A percentile compares a stretch with the other conserved stretches of the same genome.
Evolutionary conservation across 37 sponge, comb jelly and placozoan genomes (phyloP).

Genomic region (Bolinopsis microptera): DNA sequence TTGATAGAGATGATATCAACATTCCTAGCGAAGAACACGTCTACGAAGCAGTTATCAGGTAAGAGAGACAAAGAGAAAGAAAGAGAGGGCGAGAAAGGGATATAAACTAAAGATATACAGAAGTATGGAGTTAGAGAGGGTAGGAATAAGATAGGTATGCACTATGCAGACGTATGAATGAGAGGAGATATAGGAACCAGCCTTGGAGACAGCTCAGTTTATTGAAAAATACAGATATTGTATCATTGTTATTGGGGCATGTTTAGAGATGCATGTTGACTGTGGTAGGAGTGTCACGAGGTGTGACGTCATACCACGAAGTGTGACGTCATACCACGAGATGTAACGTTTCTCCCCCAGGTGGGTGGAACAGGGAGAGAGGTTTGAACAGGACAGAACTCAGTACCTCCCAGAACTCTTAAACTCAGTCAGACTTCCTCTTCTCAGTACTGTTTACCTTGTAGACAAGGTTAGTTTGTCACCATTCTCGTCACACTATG

Average conservation of each 20-base stretch:
- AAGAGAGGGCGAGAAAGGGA: neutral
- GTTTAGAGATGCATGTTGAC: too few relatives aligned
- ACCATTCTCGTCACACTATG: too few relatives aligned
- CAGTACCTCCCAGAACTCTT: slow-evolving; percentile 77
- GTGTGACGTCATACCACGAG: neutral
- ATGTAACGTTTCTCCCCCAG: slow-evolving; percentile 72
- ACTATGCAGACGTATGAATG: too few relatives aligned
- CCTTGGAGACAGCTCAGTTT: too few relatives aligned
- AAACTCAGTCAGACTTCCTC: slow-evolving; percentile 77
- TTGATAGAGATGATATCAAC: slow-evolving; percentile 77
- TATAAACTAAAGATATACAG: too few relatives aligned
- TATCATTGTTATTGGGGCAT: too few relatives aligned
- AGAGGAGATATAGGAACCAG: too few relatives aligned
- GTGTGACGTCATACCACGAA: neutral
- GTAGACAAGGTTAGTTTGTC: slow-evolving; percentile 82
- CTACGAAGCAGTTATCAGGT: slow-evolving; percentile 81
- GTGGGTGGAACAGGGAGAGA: slow-evolving; percentile 33
- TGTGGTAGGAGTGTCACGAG: neutral
- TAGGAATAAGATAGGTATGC: neutral
- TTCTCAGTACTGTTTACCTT: slow-evolving; percentile 79
- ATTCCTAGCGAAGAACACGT: slow-evolving; percentile 87
- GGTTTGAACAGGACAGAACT: slow-evolving; percentile 67
- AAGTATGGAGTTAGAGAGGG: too few relatives aligned
- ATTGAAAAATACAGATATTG: too few relatives aligned
- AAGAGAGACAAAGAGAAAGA: slow-evolving; percentile 65